These are phyloP conservation scores for Tethya wilhelma DNA, from an alignment of 37 sponge, comb jelly and placozoan genomes.

Conservation along the genomic window DNA sequence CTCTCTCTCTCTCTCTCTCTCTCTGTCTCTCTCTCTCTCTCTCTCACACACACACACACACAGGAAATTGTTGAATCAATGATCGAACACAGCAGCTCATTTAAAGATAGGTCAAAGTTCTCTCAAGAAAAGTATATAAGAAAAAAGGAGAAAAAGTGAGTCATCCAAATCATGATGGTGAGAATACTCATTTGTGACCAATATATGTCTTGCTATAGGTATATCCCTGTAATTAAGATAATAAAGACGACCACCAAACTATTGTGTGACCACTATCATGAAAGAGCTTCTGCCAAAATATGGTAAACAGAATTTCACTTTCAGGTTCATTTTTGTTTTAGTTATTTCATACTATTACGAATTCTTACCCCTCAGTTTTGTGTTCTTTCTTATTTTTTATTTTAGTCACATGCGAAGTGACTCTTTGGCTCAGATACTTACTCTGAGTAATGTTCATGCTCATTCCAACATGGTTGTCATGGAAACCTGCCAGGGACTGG, in stretches of 20 bases:
- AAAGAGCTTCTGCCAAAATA: conserved; percentile 51
- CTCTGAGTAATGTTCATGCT: conserved; percentile 71
- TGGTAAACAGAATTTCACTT: too few species aligned
- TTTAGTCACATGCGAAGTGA: conserved; percentile 57
- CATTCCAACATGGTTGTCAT: conserved; percentile 71
- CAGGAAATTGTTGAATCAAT: conserved; percentile 74
- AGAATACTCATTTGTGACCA: not conserved
- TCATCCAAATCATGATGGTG: not conserved
- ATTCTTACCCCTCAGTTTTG: too few species aligned
- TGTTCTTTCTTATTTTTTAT: too few species aligned
- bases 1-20: too few species aligned
- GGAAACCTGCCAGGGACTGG: conserved; percentile 82
- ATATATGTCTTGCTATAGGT: conserved; percentile 24
- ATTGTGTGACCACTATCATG: conserved; percentile 62
- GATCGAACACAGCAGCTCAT: conserved; percentile 75
- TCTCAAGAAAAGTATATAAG: conserved; percentile 87
- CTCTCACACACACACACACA: too few species aligned
- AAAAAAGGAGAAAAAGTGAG: conserved; percentile 74
- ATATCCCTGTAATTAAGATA: conserved; percentile 59
- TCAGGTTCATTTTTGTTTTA: too few species aligned
- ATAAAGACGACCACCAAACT: conserved; percentile 52
- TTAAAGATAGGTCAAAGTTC: conserved; percentile 73
- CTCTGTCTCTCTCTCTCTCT: too few species aligned
- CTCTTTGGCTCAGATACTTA: conserved; percentile 78
- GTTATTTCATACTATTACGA: too few species aligned